These are phyloP conservation scores for Tortrix viridana DNA, from an alignment of 2,888 invertebrate species.

Conservation along the genomic window DNA sequence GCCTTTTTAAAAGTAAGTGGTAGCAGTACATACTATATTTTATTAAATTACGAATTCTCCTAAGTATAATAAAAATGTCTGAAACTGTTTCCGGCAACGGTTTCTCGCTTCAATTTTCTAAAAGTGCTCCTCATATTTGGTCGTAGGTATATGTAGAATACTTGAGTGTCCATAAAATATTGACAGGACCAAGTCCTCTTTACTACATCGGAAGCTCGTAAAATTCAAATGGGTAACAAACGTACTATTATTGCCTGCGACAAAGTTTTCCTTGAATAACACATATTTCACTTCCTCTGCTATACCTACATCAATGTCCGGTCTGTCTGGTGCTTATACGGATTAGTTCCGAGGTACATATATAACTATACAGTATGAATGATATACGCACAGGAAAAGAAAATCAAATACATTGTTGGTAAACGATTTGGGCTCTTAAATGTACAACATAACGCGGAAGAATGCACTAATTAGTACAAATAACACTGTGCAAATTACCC, in stretches of 20 bases:
- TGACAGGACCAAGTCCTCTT: constrained; percentile 10
- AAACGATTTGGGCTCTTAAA: too few species aligned
- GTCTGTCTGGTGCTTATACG: constrained; percentile 1
- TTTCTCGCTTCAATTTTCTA: too few species aligned
- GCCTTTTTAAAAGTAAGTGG: constrained; percentile 78
- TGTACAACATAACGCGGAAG: too few species aligned
- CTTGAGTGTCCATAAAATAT: neutral
- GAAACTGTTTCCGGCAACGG: too few species aligned
- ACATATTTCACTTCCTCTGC: constrained; percentile 9
- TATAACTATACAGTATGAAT: neutral
- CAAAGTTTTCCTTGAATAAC: constrained; percentile 8
- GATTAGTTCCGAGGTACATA: constrained; percentile 16
- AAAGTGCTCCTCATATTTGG: neutral
- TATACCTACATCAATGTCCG: constrained; percentile 14
- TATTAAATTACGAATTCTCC: neutral
- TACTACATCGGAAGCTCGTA: constrained; percentile 13
- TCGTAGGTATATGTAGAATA: neutral
- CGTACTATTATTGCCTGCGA: neutral
- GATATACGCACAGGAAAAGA: neutral
- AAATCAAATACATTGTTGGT: too few species aligned
- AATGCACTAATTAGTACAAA: too few species aligned
- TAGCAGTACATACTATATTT: constrained; percentile 16
- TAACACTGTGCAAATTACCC: too few species aligned
- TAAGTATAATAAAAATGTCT: neutral
- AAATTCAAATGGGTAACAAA: constrained; percentile 3